A percentile compares a stretch with the other conserved stretches of the same genome.
Conservation (phyloP, 2,113 vertebrate genomes). For the Cettia cetti region DNA sequence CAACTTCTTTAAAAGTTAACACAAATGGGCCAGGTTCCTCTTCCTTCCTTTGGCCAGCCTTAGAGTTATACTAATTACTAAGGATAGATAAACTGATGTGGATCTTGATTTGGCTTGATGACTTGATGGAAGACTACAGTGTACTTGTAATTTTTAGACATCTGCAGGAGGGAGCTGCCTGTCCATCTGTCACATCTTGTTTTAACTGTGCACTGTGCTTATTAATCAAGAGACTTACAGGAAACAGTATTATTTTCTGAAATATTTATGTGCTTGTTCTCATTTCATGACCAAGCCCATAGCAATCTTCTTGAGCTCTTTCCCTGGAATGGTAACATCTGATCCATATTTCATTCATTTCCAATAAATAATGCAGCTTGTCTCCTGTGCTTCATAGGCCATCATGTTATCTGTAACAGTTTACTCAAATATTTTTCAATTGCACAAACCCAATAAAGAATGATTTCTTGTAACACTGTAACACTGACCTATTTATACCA, state of each 20-base stretch:
- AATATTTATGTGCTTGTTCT: background rate
- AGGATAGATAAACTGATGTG: background rate
- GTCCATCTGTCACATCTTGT: background rate
- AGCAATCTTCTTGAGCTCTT: background rate
- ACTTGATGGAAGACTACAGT: background rate
- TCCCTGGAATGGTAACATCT: background rate
- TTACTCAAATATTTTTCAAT: background rate
- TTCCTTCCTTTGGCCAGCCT: background rate
- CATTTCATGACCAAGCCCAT: background rate
- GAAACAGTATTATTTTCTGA: background rate
- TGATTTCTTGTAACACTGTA: background rate
- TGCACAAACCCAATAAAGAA: background rate
- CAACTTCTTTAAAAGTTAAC: background rate
- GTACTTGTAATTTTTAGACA: background rate
- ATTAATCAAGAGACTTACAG: background rate
- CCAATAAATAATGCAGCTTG: background rate
- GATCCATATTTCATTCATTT: background rate
- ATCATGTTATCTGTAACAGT: background rate
- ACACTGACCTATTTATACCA: background rate
- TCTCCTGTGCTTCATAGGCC: background rate
- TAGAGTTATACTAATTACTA: background rate
- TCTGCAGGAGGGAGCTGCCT: background rate
- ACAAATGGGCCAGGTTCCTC: background rate
- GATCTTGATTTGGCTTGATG: background rate
- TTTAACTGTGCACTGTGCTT: background rate